phyloP scores from a whole-genome alignment of 2,888 invertebrate genomes.

The Chesias legatella region DNA sequence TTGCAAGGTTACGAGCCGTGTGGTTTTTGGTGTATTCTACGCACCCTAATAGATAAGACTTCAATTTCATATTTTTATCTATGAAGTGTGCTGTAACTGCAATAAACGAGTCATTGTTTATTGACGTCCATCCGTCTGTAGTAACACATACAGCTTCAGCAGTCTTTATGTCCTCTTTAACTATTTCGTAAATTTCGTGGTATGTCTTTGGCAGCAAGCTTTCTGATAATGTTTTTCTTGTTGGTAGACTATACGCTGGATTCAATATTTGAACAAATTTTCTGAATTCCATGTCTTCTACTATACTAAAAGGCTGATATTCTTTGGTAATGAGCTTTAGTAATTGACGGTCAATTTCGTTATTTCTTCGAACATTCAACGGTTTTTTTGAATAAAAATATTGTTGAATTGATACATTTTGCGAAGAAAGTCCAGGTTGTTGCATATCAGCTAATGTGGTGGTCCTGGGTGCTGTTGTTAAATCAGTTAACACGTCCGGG shows the following conservation, averaged over 20 bases:
- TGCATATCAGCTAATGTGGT: not conserved
- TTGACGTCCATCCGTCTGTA: conserved; percentile 4
- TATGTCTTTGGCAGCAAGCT: conserved; percentile 25
- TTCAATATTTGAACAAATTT: conserved; percentile 22
- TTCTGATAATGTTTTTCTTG: conserved; percentile 27
- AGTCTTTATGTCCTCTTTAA: no score
- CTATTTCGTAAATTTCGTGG: no score
- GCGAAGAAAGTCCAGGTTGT: no score
- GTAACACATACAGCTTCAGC: conserved; percentile 1
- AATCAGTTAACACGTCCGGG: not conserved
- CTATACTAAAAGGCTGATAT: conserved; percentile 22
- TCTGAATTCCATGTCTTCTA: conserved; percentile 26
- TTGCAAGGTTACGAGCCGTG: no score
- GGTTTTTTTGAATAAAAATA: no score
- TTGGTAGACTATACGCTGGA: conserved; percentile 24
- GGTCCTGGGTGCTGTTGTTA: no score
- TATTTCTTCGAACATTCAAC: not conserved
- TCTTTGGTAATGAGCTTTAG: conserved; percentile 25
- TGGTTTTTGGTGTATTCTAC: no score
- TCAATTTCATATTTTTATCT: not conserved
- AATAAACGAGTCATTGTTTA: conserved; percentile 1
- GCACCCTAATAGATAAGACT: not conserved
- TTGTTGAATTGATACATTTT: no score
- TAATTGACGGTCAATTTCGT: conserved; percentile 20
- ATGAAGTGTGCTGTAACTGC: conserved; percentile 1